A percentile compares a stretch with the other conserved stretches of the same genome.
Evolutionary conservation across 2,797 vertebrate species (phyloP).

Genomic region (Chromis chromis): DNA sequence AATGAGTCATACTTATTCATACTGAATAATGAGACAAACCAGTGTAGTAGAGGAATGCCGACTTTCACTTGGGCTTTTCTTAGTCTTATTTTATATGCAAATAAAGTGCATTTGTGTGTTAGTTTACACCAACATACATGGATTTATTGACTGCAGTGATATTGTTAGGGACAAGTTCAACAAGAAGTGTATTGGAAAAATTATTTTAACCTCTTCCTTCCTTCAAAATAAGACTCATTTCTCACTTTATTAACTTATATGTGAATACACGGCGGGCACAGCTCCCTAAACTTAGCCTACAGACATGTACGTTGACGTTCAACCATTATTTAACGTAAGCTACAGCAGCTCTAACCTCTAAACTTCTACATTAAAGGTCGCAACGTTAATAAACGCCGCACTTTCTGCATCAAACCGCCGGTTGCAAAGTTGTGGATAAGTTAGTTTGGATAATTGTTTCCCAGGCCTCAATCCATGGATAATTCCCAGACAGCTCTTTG

Average conservation of each 20-base stretch:
- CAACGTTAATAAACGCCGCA: background rate
- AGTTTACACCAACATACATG: too few species aligned
- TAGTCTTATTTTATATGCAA: too few species aligned
- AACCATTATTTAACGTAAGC: background rate
- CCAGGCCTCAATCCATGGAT: conserved; percentile 84
- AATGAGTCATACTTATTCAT: conserved; percentile 56
- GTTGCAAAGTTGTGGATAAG: conserved; percentile 39
- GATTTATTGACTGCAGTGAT: background rate
- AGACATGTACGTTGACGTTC: conserved; percentile 25
- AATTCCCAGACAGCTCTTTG: conserved; percentile 70
- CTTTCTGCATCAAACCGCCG: background rate
- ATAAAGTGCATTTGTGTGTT: background rate
- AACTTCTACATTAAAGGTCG: accelerated
- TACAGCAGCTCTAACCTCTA: background rate
- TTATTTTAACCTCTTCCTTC: conserved; percentile 3
- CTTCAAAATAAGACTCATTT: background rate
- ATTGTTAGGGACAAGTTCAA: conserved; percentile 9
- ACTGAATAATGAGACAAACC: conserved; percentile 11
- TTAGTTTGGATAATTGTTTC: conserved; percentile 78
- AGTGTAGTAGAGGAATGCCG: background rate
- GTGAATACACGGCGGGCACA: background rate
- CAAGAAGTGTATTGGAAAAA: conserved; percentile 18
- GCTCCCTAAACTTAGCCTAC: conserved; percentile 27
- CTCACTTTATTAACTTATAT: background rate
- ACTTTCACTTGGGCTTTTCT: background rate